Base-by-base conservation (phyloP, 2,888 invertebrate genomes). In the Drosophila hamatofila region DNA sequence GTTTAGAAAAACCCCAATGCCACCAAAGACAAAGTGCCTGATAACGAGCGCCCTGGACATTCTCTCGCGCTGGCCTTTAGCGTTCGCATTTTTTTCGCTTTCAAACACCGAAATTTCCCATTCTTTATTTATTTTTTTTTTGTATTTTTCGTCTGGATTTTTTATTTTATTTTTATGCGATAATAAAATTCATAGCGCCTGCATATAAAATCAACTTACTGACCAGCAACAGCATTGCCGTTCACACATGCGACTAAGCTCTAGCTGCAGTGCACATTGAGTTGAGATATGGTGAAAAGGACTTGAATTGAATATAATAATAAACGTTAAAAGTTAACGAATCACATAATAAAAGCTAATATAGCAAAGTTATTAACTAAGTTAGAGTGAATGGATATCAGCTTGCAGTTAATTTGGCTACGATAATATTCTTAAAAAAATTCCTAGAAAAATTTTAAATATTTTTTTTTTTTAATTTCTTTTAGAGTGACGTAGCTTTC, bases 121-220 rank as follows among this genome's bases (percentile, higher is more conserved):
- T 54, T 39, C 37, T 48, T 35, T 21, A 2, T 39, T 48, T 25
- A 16, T 52, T 51, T 25, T 52, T 48, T 37, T 35, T 18, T 64
- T 62, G 7, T 49, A 18, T 49, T 30, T 49, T 35, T 44, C 46
- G 58, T 41, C 39, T 21, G 39, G 42, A 58, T 71, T 69, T n/a
- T 46, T 71, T 69, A 27, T 35, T 55, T 49, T 69, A 78, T 70
- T 80, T 83, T 83, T 83, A 83, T 83, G 71, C 39, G 72, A 77
- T 80, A 79, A 83, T 83, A 83, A 83, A 83, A 83, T 83, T 81
- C 78, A 83, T 75, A 69, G 80, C 78, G 67, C 52, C 65, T 74
- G 71, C 64, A 75, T 75, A 76, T 75, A 80, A 80, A 78, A 78
- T 71, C 78, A 78, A 68, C 73, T 74, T 75, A 63, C 71, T 78